Percentiles rank a stretch among this genome's conserved stretches.
These are phyloP conservation scores for Lutjanus argentimaculatus DNA, from an alignment of 2,797 vertebrate genomes.

Conservation along the genomic window DNA sequence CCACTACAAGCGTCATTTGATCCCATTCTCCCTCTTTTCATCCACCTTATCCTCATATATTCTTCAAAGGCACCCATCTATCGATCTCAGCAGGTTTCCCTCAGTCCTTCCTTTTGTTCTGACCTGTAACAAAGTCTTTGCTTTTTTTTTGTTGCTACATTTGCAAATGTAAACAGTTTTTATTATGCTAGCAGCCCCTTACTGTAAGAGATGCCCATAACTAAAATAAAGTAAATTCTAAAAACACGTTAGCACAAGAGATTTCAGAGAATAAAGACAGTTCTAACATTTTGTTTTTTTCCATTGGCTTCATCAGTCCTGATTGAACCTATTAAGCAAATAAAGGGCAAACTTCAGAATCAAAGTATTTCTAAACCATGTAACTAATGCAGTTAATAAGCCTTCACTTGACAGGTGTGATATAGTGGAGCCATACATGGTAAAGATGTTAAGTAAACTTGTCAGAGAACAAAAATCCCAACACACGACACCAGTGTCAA, in stretches of 20 bases:
- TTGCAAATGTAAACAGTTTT: constrained; percentile 75
- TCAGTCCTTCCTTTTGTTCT: constrained; percentile 39
- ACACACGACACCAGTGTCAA: not conserved
- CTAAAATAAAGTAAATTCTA: constrained; percentile 6
- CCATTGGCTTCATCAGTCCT: constrained; percentile 5
- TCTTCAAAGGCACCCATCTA: constrained; percentile 55
- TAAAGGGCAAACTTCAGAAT: constrained; percentile 8
- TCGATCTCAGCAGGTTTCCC: constrained; percentile 37
- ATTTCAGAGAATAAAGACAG: constrained; percentile 15
- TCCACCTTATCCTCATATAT: constrained; percentile 24
- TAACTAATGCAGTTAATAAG: not conserved
- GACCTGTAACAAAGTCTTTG: constrained; percentile 44
- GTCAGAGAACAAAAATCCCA: not conserved
- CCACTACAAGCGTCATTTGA: constrained; percentile 40
- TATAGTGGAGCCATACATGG: not conserved
- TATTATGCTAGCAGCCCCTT: constrained; percentile 55
- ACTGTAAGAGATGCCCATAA: constrained; percentile 38
- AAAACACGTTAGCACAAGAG: constrained; percentile 32
- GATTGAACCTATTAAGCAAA: not conserved
- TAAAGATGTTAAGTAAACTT: not conserved
- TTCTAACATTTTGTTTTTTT: constrained; percentile 13
- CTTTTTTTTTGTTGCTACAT: constrained; percentile 70
- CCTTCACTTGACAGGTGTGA: constrained; percentile 14
- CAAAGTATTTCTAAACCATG: not conserved
- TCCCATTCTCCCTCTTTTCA: constrained; percentile 32